Evolutionary conservation across 2,888 invertebrate species (phyloP).

Genomic region (Ophion obscuratus): DNA sequence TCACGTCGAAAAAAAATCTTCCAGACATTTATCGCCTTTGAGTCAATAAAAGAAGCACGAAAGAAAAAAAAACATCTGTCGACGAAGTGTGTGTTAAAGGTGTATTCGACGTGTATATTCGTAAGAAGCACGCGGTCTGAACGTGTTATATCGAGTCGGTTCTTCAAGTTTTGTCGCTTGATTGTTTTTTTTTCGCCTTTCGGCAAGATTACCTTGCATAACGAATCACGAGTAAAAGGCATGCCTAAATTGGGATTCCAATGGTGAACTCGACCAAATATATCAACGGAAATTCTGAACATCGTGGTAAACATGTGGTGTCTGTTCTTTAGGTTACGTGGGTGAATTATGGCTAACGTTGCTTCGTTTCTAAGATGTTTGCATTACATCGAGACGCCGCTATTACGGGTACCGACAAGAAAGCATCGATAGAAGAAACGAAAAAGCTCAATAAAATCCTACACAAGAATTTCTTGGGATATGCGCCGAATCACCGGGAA

Average conservation of each 20-base stretch:
- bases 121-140: not conserved
- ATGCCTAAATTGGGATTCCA: not conserved
- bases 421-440: too few relatives aligned
- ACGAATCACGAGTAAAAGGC: not conserved
- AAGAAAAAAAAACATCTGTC: not conserved
- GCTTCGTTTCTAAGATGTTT: too few relatives aligned
- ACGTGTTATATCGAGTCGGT: constrained; percentile 3
- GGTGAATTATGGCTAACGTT: not conserved
- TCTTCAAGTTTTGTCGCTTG: constrained; percentile 34
- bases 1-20: constrained; percentile 4
- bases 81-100: not conserved
- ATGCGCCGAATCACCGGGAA: too few relatives aligned
- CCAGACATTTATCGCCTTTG: not conserved
- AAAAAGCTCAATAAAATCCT: too few relatives aligned
- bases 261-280: not conserved
- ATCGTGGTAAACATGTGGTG: not conserved
- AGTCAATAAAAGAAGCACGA: constrained; percentile 20
- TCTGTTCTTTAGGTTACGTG: not conserved
- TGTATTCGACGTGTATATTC: not conserved
- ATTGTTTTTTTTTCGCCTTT: constrained; percentile 32
- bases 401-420: too few relatives aligned
- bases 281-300: not conserved
- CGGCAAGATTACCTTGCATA: not conserved
- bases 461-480: too few relatives aligned
- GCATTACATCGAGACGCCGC: too few relatives aligned